Base-by-base conservation (phyloP, 2,113 vertebrate genomes). In the Psilopsiagon aurifrons region DNA sequence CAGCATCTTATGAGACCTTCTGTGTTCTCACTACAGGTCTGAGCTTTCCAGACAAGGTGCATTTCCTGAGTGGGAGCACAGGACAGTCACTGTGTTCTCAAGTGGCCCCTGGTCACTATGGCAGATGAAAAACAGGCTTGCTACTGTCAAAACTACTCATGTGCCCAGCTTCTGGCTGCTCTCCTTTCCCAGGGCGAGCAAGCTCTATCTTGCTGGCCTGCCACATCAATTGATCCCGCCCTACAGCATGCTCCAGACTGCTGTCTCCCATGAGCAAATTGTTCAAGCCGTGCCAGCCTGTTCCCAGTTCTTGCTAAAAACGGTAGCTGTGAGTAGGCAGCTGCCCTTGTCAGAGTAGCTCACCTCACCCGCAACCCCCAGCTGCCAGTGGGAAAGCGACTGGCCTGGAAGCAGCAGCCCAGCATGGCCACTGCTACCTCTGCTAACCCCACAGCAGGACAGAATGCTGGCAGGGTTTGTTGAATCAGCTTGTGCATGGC, bases 151-250 rank as follows among this genome's bases (percentile, higher is more conserved):
- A 84, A 71, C 14, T 25, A 46, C 51, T 63, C 28, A 52, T 0
- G 2, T 13, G 49, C 6, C 17, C 51, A 54, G 19, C 20, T 78
- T 49, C 55, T 11, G 64, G 57, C 33, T 69, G 25, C 37, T 37
- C 17, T 54, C 13, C 43, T 64, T 59, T 76, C 81, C 44, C 52
- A 90, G 70, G 37, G 41, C 0, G 0, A 93, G 41, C 1, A 0
- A 67, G 25, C 55, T 57, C 15, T 10, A 11, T 52, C 44, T 11
- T 66, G 77, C 41, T 75, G 51, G 55, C 51, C 66, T 78, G 78
- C n/a, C 85, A 67, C 46, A 75, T 46, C 64, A 67, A 41, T 41
- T 78, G 12, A 37, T 27, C 39, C 81, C 69, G 54, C 44, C 33
- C 54, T 13, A 24, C 27, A 67, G 64, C 37, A 5, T 17, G 37